Evolutionary conservation across 1,140 invertebrate genomes (phyloP).

Genomic region (Acromyrmex charruanus): DNA sequence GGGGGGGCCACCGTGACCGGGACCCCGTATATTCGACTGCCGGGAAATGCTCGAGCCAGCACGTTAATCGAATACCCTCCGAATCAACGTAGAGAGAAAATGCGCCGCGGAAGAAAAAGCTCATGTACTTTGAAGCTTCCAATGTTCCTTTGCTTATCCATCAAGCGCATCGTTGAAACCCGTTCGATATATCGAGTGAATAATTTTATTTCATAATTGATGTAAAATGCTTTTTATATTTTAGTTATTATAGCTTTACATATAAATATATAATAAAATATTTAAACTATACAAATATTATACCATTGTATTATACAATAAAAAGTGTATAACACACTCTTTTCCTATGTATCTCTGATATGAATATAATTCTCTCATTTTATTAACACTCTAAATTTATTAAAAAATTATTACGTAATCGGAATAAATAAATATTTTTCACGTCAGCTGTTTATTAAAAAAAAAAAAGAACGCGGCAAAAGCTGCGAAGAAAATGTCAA

Average conservation of each 20-base stretch:
- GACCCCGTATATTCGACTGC: slow-evolving; percentile 61
- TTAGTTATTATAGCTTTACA: neutral
- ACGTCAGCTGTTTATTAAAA: neutral
- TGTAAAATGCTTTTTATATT: neutral
- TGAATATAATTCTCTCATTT: neutral
- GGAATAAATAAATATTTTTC: slow-evolving; percentile 1
- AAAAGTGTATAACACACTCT: neutral
- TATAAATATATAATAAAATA: neutral
- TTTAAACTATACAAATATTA: neutral
- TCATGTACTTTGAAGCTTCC: slow-evolving; percentile 43
- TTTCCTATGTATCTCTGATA: neutral
- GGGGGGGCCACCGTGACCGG: slow-evolving; percentile 58
- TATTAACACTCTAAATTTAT: neutral
- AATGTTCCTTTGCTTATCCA: slow-evolving; percentile 31
- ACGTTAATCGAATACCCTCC: slow-evolving; percentile 42
- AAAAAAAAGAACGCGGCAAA: neutral
- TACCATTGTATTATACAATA: neutral
- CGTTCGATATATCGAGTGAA: neutral
- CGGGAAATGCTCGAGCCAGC: slow-evolving; percentile 34
- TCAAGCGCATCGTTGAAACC: slow-evolving; percentile 44
- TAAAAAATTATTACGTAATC: neutral
- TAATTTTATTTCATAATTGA: neutral
- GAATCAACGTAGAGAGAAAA: slow-evolving; percentile 50
- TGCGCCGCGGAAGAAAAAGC: slow-evolving; percentile 32
- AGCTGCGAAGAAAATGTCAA: neutral